Conservation (phyloP, 2,113 vertebrate species). For the Aldabrachelys gigantea region DNA sequence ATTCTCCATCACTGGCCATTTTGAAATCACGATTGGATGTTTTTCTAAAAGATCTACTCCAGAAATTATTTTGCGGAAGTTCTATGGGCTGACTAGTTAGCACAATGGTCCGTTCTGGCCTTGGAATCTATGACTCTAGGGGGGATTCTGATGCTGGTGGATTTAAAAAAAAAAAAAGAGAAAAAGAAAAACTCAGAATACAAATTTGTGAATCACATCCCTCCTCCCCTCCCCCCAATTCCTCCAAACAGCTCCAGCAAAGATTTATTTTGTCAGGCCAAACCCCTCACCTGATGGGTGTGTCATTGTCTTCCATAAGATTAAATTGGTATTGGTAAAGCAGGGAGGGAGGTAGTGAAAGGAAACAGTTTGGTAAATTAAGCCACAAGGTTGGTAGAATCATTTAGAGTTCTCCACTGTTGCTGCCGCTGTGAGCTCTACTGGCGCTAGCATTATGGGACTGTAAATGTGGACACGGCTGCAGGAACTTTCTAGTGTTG, state of each 20-base stretch:
- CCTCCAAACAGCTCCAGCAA: neutral
- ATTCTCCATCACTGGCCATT: too few species aligned
- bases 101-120: too few species aligned
- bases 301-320: neutral
- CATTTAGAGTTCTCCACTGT: neutral
- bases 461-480: neutral
- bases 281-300: neutral
- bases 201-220: neutral
- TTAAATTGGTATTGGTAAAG: neutral
- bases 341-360: neutral
- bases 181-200: neutral
- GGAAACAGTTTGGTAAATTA: neutral
- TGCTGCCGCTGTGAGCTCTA: neutral
- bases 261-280: neutral
- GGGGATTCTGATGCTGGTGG: too few species aligned
- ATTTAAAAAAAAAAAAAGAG: neutral
- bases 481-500: neutral
- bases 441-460: neutral
- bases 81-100: too few species aligned
- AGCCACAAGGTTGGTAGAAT: neutral
- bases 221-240: neutral
- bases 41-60: too few species aligned
- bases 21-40: too few species aligned
- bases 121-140: too few species aligned
- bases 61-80: too few species aligned